Evolutionary conservation across 2,113 vertebrate genomes (phyloP).

Genomic region (Arvicanthis niloticus): DNA sequence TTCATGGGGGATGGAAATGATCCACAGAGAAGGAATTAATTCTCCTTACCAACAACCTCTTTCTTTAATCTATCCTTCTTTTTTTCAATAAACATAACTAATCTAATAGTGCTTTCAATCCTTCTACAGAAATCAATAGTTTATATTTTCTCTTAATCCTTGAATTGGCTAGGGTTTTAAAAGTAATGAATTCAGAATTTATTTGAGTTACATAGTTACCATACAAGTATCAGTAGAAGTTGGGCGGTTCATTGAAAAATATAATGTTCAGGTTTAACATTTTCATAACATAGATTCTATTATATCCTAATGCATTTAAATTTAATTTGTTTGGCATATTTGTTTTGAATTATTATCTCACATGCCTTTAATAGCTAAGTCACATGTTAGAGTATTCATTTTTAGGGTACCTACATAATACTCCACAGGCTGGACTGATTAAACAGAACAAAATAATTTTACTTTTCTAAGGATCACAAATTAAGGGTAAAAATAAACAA

Average conservation of each 20-base stretch:
- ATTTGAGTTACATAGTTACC: neutral
- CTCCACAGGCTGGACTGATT: neutral
- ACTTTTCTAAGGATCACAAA: neutral
- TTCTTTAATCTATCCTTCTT: neutral
- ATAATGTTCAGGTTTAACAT: neutral
- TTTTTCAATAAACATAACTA: slow-evolving; percentile 48
- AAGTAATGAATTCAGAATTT: slow-evolving; percentile 50
- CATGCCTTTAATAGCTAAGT: neutral
- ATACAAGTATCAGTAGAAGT: neutral
- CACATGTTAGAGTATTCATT: neutral
- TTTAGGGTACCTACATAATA: neutral
- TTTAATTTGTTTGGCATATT: neutral
- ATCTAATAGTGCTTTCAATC: slow-evolving; percentile 11
- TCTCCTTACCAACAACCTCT: slow-evolving; percentile 47
- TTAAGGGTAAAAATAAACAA: neutral
- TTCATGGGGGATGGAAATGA: slow-evolving; percentile 35
- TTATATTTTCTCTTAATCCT: slow-evolving; percentile 58
- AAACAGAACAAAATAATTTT: neutral
- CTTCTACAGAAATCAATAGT: slow-evolving; percentile 54
- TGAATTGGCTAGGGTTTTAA: slow-evolving; percentile 21
- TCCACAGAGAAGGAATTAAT: slow-evolving; percentile 16
- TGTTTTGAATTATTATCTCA: neutral
- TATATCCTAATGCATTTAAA: neutral
- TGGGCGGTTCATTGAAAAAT: neutral
- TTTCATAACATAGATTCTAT: neutral